Evolutionary conservation across 2,888 invertebrate species (phyloP).

Genomic region (Sesia bembeciformis): DNA sequence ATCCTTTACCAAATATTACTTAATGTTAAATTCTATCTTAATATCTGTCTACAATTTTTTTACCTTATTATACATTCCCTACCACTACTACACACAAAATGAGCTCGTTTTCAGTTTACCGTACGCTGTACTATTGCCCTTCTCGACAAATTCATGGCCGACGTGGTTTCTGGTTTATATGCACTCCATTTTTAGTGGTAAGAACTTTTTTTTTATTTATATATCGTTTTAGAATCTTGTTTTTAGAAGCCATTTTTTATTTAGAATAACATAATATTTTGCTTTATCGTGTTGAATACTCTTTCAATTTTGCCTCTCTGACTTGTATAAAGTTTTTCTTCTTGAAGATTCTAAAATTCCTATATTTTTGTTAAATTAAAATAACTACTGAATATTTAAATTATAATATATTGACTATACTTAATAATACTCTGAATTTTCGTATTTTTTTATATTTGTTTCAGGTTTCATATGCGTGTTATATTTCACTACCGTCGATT

Average conservation of each 20-base stretch:
- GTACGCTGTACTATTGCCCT: conserved; percentile 42
- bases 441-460: conserved; percentile 7
- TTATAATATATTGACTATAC: background rate
- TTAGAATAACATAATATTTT: too few species aligned
- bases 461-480: conserved; percentile 46
- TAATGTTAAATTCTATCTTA: conserved; percentile 37
- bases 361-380: background rate
- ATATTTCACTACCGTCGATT: conserved; percentile 40
- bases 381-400: background rate
- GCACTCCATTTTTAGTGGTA: conserved; percentile 36
- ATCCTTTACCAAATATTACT: conserved; percentile 38
- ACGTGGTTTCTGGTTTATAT: conserved; percentile 38
- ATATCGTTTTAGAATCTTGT: too few species aligned
- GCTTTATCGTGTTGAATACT: background rate
- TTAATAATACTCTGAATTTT: background rate
- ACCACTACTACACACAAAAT: conserved; percentile 24
- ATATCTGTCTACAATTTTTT: conserved; percentile 52
- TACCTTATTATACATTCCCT: conserved; percentile 31
- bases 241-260: too few species aligned
- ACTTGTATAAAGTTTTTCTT: background rate
- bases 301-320: background rate
- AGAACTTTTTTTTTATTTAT: conserved; percentile 13
- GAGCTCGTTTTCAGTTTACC: conserved; percentile 33
- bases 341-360: background rate
- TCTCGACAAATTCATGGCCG: conserved; percentile 34